Evolutionary conservation across 2,797 vertebrate genomes (phyloP).

Genomic region (Lophotriccus pileatus): DNA sequence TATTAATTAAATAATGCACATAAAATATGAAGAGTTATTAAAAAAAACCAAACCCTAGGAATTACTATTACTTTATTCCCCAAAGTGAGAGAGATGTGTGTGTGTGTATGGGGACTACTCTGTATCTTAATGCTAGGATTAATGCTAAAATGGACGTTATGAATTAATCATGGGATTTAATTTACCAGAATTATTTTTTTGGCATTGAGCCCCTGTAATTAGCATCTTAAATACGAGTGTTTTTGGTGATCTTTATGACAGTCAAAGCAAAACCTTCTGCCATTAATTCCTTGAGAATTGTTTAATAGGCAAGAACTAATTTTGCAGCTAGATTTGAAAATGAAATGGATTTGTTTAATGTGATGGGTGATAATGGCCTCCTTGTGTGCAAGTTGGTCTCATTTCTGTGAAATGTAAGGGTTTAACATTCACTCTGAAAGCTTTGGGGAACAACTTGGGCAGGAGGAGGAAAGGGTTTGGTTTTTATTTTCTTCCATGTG

Average conservation of each 20-base stretch:
- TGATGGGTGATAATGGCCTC: slow-evolving; percentile 30
- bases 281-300: slow-evolving; percentile 50
- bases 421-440: not conserved
- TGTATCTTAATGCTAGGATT: slow-evolving; percentile 70
- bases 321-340: slow-evolving; percentile 51
- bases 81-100: not conserved
- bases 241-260: slow-evolving; percentile 58
- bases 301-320: slow-evolving; percentile 59
- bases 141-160: slow-evolving; percentile 70
- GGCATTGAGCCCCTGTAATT: slow-evolving; percentile 47
- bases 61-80: slow-evolving; percentile 48
- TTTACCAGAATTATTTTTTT: slow-evolving; percentile 68
- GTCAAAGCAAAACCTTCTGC: slow-evolving; percentile 52
- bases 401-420: not conserved
- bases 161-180: slow-evolving; percentile 76
- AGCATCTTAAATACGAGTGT: slow-evolving; percentile 40
- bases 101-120: slow-evolving; percentile 8
- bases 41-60: not conserved
- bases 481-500: not conserved
- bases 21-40: slow-evolving; percentile 8
- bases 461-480: not conserved
- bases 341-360: slow-evolving; percentile 41
- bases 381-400: not conserved
- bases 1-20: slow-evolving; percentile 7
- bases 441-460: not conserved